A percentile compares a stretch with the other conserved stretches of the same genome.
phyloP scores from a whole-genome alignment of 2,888 invertebrate species.

The Oxyteleia sp. region DNA sequence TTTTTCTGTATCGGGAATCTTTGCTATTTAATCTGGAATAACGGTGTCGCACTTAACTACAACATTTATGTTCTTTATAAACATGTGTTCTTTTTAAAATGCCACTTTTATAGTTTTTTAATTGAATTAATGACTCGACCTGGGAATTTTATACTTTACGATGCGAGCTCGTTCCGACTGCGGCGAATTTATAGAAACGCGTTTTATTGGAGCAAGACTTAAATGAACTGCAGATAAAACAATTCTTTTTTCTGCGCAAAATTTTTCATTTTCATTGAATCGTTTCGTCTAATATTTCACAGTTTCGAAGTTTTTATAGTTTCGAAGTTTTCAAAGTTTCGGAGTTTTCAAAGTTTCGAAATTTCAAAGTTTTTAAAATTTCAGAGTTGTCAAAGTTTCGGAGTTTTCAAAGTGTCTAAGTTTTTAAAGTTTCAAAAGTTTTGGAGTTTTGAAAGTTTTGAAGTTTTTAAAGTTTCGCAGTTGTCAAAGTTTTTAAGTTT shows the following conservation, averaged over 20 bases:
- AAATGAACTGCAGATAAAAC: constrained; percentile 2
- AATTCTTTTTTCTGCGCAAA: constrained; percentile 5
- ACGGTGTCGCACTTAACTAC: constrained; percentile 57
- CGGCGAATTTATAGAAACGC: background rate
- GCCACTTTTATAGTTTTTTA: constrained; percentile 44
- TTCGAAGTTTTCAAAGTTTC: too few relatives aligned
- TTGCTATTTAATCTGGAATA: constrained; percentile 59
- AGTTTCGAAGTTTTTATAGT: too few relatives aligned
- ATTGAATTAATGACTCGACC: constrained; percentile 46
- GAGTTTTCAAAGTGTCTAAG: too few relatives aligned
- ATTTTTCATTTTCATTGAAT: background rate
- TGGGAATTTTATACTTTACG: constrained; percentile 22
- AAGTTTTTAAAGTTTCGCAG: too few relatives aligned
- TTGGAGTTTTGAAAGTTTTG: too few relatives aligned
- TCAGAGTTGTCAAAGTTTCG: too few relatives aligned
- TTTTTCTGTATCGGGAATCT: constrained; percentile 53
- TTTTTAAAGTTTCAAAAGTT: too few relatives aligned
- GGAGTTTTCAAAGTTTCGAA: too few relatives aligned
- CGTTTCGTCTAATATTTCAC: too few relatives aligned
- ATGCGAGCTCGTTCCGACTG: constrained; percentile 1
- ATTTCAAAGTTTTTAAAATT: too few relatives aligned
- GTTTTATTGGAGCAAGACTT: background rate
- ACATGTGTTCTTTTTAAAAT: constrained; percentile 41
- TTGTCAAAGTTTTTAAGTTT: too few relatives aligned
- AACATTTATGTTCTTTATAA: constrained; percentile 55